Evolutionary conservation across 2,797 vertebrate species (phyloP), one percentile per base, ranked within the genome.

Genomic region (Paguma larvata): DNA sequence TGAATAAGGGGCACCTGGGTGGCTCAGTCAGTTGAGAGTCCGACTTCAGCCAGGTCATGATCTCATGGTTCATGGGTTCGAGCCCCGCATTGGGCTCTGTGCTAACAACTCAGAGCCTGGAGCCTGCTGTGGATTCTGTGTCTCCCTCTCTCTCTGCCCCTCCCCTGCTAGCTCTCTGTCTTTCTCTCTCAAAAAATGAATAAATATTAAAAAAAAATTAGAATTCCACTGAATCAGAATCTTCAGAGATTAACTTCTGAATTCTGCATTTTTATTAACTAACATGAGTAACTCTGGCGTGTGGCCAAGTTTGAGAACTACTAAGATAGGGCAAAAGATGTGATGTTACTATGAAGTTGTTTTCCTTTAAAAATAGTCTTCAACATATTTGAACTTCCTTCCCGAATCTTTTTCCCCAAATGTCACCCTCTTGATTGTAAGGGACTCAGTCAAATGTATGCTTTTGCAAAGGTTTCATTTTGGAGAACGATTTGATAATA

Each of bases 401-500:
- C n/a, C 25, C 10, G 15, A 59, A 34, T n/a, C 18, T 63, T 70
- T 78, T 9, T 0, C 7, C 23, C 12, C 12, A 92, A 41, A 41
- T 70, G 89, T 62, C 30, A 73, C 1, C 3, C 6, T 94, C 18
- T 75, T 79, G 19, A 75, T 67, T 95, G 27, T 53, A 70, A 65
- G 3, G 79, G 25, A 75, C 75, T 85, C 27, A 83, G 73, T 88
- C 23, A 79, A 83, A 94, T 51, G 53, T 89, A 34, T 82, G 30
- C 5, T 73, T 6, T 83, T 88, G 7, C 18, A 73, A 44, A 62
- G n/a, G 0, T 13, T 93, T 15, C 2, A 75, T 84, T 91, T 91
- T 93, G 13, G 91, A 85, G 53, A 86, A 59, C 85, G 13, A 73
- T 86, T 95, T 72, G 5, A 59, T 86, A 65, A 56, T 16, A 77